phyloP scores from a whole-genome alignment of 92 coral and sea anemone genomes.

The Bergia sp. region DNA sequence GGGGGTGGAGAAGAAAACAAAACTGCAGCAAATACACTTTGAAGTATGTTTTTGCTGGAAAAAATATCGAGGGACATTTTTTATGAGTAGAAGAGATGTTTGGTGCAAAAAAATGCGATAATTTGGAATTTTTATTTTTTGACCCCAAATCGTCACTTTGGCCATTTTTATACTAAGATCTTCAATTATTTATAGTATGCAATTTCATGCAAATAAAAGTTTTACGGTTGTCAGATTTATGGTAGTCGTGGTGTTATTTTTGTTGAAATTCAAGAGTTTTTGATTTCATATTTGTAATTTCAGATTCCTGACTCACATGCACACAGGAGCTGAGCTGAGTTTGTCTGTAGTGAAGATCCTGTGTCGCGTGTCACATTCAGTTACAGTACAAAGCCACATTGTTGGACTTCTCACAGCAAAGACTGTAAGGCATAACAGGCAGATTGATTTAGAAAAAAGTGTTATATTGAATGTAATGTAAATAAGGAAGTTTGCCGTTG shows the following conservation, averaged over 20 bases:
- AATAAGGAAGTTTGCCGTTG: background rate
- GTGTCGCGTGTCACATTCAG: conserved; percentile 82
- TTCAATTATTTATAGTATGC: no score
- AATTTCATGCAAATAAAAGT: no score
- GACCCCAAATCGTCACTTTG: no score
- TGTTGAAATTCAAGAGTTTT: background rate
- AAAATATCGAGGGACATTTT: no score
- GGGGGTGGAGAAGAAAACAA: no score
- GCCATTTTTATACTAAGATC: no score
- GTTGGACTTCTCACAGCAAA: conserved; percentile 81
- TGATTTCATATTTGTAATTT: background rate
- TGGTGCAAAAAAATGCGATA: no score
- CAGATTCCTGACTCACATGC: conserved; percentile 87
- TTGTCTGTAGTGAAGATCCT: conserved; percentile 86
- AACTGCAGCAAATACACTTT: no score
- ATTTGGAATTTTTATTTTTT: no score
- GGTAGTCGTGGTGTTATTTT: background rate
- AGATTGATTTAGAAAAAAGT: background rate
- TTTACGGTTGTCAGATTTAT: no score
- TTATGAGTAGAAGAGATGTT: no score
- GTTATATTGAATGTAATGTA: background rate
- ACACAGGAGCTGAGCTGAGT: conserved; percentile 86
- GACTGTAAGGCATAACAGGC: conserved; percentile 55
- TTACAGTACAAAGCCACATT: conserved; percentile 82
- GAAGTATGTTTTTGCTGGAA: no score